These are phyloP conservation scores for Oreonectes daqikongensis DNA, from an alignment of 2,797 vertebrate species.

Conservation along the genomic window DNA sequence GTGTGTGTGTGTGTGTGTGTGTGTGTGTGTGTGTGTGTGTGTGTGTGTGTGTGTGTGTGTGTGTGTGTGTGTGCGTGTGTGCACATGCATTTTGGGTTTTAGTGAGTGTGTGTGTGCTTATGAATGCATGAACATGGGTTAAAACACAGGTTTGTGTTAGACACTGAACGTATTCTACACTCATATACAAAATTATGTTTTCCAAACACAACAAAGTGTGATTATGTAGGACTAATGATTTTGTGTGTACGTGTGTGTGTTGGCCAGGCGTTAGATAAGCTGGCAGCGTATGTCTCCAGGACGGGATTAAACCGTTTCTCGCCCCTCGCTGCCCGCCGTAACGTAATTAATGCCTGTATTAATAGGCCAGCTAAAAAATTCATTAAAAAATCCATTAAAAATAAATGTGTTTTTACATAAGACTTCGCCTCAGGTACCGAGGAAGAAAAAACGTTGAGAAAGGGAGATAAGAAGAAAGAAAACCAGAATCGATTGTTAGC, in stretches of 20 bases:
- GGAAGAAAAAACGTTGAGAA: conserved; percentile 68
- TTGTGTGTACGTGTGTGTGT: conserved; percentile 41
- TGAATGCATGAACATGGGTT: conserved; percentile 39
- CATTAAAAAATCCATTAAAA: conserved; percentile 99
- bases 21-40: conserved; percentile 34
- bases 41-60: too few relatives aligned
- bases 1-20: conserved; percentile 30
- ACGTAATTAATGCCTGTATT: conserved; percentile 99
- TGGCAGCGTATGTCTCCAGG: conserved; percentile 95
- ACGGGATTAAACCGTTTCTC: conserved; percentile 94
- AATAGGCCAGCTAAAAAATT: conserved; percentile 99
- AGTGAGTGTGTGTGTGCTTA: conserved; percentile 29
- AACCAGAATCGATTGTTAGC: conserved; percentile 88
- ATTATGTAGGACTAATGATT: conserved; percentile 34
- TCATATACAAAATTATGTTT: background rate
- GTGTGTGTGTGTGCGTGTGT: too few relatives aligned
- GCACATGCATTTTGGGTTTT: background rate
- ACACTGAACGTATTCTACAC: background rate
- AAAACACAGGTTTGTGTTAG: too few relatives aligned
- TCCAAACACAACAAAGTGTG: conserved; percentile 24
- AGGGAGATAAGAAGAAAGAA: conserved; percentile 73
- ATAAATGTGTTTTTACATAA: conserved; percentile 99
- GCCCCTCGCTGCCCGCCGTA: conserved; percentile 74
- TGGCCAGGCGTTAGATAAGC: conserved; percentile 84
- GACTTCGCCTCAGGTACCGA: conserved; percentile 97